Evolutionary conservation across 2,113 vertebrate species (phyloP).

Genomic region (Oryzias curvinotus): DNA sequence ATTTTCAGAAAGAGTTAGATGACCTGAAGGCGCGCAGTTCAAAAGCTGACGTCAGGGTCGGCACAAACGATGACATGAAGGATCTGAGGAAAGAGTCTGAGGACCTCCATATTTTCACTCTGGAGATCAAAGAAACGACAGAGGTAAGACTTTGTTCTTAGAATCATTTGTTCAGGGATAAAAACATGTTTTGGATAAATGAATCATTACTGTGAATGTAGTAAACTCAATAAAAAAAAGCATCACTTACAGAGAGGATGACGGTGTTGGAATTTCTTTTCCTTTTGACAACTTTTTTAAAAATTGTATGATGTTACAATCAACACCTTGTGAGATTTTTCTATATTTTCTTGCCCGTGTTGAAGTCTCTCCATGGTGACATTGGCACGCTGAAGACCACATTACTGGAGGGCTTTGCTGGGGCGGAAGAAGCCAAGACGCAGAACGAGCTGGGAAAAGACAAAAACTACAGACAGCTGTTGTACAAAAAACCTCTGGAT

Average conservation of each 20-base stretch:
- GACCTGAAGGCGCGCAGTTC: slow-evolving; percentile 85
- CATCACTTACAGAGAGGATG: too few relatives aligned
- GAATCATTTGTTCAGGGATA: neutral
- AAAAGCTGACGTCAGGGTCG: slow-evolving; percentile 86
- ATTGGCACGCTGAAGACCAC: slow-evolving; percentile 89
- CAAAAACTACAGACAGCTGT: slow-evolving; percentile 84
- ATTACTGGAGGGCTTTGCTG: slow-evolving; percentile 91
- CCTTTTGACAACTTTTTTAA: neutral
- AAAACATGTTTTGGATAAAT: too few relatives aligned
- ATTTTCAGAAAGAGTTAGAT: slow-evolving; percentile 94
- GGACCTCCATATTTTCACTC: slow-evolving; percentile 84
- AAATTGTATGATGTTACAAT: neutral
- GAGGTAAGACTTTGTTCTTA: slow-evolving; percentile 77
- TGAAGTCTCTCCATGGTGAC: slow-evolving; percentile 90
- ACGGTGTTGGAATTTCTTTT: neutral
- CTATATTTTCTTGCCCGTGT: slow-evolving; percentile 1
- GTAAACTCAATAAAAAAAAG: too few relatives aligned
- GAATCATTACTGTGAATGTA: too few relatives aligned
- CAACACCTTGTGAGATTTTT: neutral
- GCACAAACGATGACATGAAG: slow-evolving; percentile 86
- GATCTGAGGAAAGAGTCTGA: slow-evolving; percentile 82
- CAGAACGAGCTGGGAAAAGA: slow-evolving; percentile 83
- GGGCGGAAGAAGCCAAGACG: slow-evolving; percentile 86
- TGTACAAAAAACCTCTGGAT: slow-evolving; percentile 93
- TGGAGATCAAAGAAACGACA: slow-evolving; percentile 94